Percentiles rank a stretch among this genome's conserved stretches.
Evolutionary conservation across 30 jellyfish, hydroid and myxozoan species (phyloP).

Genomic region (Turritopsis rubra): DNA sequence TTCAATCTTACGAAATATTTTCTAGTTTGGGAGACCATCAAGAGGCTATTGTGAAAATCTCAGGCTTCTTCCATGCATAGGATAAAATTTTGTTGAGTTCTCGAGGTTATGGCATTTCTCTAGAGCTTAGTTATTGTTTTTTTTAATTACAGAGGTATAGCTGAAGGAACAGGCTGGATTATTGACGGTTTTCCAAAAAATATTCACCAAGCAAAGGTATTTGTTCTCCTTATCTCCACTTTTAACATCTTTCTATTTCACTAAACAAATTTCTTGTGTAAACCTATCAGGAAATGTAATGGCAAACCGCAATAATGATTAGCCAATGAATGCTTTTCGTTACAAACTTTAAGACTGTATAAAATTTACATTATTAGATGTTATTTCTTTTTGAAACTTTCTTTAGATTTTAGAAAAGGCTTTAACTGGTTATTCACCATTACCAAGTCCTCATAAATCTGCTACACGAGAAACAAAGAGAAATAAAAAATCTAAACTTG

Average conservation of each 20-base stretch:
- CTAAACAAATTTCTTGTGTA: not conserved
- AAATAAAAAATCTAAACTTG: conserved; percentile 49
- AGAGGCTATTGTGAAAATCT: too few relatives aligned
- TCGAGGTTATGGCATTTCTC: not conserved
- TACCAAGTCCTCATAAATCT: conserved; percentile 38
- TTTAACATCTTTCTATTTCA: not conserved
- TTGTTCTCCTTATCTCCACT: not conserved
- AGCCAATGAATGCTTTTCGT: too few relatives aligned
- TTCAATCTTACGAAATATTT: too few relatives aligned
- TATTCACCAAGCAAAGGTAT: conserved; percentile 85
- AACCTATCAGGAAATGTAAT: not conserved
- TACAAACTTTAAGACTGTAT: not conserved
- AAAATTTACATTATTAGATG: not conserved
- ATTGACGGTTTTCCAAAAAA: conserved; percentile 93
- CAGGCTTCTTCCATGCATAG: too few relatives aligned
- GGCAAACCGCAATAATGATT: too few relatives aligned
- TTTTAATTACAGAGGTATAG: conserved; percentile 43
- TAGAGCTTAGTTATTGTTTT: not conserved
- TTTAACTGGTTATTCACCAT: conserved; percentile 74
- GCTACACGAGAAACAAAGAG: conserved; percentile 33
- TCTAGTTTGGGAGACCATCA: too few relatives aligned
- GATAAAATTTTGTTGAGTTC: too few relatives aligned
- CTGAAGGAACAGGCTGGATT: conserved; percentile 99
- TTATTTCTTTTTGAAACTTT: not conserved
- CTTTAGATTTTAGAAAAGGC: conserved; percentile 75